phyloP scores from a whole-genome alignment of 2,113 vertebrate genomes.

The Nibea albiflora region DNA sequence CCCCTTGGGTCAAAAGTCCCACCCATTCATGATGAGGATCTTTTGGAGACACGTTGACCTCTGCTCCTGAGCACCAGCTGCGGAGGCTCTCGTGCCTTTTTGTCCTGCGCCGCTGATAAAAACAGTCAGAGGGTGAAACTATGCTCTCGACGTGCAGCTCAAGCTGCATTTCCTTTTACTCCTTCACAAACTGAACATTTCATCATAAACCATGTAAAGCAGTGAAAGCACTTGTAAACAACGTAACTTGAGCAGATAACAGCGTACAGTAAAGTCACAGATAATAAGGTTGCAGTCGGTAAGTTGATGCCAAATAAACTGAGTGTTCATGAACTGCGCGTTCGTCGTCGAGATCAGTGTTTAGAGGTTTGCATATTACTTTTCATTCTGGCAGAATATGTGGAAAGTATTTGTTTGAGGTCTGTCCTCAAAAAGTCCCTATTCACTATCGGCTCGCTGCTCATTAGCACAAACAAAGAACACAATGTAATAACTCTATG shows the following conservation, averaged over 20 bases:
- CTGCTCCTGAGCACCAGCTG: constrained; percentile 12
- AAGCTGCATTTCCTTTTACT: neutral
- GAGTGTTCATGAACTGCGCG: neutral
- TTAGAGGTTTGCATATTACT: neutral
- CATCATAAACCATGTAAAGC: neutral
- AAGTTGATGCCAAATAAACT: neutral
- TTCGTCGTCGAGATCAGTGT: neutral
- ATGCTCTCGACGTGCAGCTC: neutral
- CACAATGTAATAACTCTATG: constrained; percentile 26
- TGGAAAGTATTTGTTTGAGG: neutral
- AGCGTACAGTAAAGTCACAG: neutral
- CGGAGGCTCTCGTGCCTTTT: constrained; percentile 5
- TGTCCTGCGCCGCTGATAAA: constrained; percentile 16
- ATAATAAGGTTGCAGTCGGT: neutral
- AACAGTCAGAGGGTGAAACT: constrained; percentile 11
- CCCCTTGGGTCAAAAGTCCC: constrained; percentile 53
- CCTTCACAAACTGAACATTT: neutral
- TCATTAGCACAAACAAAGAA: constrained; percentile 68
- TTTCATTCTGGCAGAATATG: constrained; percentile 13
- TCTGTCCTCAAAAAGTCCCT: constrained; percentile 28
- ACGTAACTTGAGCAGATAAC: neutral
- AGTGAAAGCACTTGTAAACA: neutral
- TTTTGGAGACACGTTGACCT: constrained; percentile 41
- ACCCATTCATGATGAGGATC: constrained; percentile 31
- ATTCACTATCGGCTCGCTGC: constrained; percentile 21